Evolutionary conservation across 2,888 invertebrate species (phyloP), one percentile per base, ranked within the genome.

Genomic region (Lacanobia oleracea): DNA sequence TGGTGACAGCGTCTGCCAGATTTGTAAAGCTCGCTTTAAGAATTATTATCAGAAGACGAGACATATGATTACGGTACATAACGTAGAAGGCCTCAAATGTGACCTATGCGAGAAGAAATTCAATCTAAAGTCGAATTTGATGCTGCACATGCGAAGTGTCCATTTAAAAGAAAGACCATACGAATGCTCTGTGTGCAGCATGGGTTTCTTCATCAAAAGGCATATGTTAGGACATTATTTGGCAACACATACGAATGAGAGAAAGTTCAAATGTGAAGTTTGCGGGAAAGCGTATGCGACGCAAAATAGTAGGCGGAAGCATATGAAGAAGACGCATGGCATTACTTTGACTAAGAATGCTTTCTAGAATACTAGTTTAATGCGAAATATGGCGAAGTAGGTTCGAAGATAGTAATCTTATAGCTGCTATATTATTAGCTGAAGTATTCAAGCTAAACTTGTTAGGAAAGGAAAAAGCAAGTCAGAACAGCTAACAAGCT

Each of bases 231-330:
- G 94, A 0, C 97, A 97, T 83, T 95, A 96, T 69, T 89, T 95
- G 89, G 93, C 94, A 3, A 94, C 94, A 16, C 95, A 95, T 68
- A 95, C 95, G 0, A 96, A 96, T 62, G 96, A 96, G 54, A 94
- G 96, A 48, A 95, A 94, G 33, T 97, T 96, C 72, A 96, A 97
- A 68, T 97, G 97, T 79, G 96, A 97, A 18, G 92, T 97, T 0
- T 97, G 97, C 81, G 96, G 96, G 0, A 97, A 96, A 68, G 96
- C 96, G 80, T 96, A 95, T 68, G 94, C 94, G 0, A 95, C 95
- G 5, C 94, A 94, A 83, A 94, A 93, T 63, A 94, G 95, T 72
- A 92, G 91, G 62, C 84, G 94, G 37, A 94, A 94, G 73, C 95
- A 95, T 73, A 93, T 95, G 94, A 95, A 94, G 86, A 95, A 94